Evolutionary conservation across 2,113 vertebrate genomes (phyloP), one percentile per base, ranked within the genome.

Genomic region (human): DNA sequence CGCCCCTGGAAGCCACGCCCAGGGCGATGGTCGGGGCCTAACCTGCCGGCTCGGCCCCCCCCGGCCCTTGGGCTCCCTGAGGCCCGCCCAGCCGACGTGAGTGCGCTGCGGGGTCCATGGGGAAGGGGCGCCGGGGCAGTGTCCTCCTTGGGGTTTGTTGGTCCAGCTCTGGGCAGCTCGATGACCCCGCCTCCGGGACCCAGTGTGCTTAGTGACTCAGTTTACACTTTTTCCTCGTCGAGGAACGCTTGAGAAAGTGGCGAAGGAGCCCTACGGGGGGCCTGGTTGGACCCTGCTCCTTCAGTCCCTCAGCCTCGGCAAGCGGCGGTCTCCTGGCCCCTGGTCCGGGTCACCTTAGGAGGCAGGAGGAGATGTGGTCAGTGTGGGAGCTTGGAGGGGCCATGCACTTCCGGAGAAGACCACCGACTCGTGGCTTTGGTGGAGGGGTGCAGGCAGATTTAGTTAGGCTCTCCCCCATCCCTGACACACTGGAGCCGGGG

Each of bases 11-110:
- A 93, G 48, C 50, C 96, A 73, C 64, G 83, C 92, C 95, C 96
- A 38, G 75, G 48, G 92, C 45, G 35, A 96, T 96, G 97, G 70
- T 76, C 3, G 75, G 50, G 70, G 9, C 76, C 95, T 96, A 89
- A 96, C 64, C 92, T 50, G 80, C 83, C 35, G 50, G 82, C 89
- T 75, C 96, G 50, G 83, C 89, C 86, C 66, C 66, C 68, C 10
- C 52, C 93, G 30, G 89, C 86, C 89, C 90, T 81, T 94, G 97
- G 93, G 95, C 93, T 72, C 70, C 50, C 64, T 0, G 52, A 92
- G 79, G 35, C 70, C 70, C 2, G 83, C 90, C 83, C 70, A 8
- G 76, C 48, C 72, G 9, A 95, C 75, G 96, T 97, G 96, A 97
- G 98, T 97, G 93, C 32, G 3, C 16, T 0, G 59, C 18, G 50